phyloP scores from a whole-genome alignment of 2,888 invertebrate species.

The Hetaerina titia region DNA sequence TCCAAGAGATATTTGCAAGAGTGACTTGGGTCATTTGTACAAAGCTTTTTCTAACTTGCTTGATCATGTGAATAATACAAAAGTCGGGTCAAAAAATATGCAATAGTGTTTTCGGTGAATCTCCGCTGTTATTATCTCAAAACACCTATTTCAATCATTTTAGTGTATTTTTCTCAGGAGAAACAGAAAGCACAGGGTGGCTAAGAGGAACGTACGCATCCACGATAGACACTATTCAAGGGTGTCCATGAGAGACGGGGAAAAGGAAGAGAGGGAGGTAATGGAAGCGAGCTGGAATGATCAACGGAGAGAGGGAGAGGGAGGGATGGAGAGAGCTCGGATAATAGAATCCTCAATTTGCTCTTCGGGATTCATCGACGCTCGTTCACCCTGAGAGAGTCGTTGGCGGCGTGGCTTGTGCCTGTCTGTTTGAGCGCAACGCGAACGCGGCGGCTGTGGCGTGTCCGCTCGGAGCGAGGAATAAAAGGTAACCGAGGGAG shows the following conservation, averaged over 20 bases:
- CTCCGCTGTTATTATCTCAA: too few species aligned
- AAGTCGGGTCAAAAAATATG: too few species aligned
- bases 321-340: not conserved
- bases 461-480: not conserved
- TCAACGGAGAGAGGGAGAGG: too few species aligned
- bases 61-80: too few species aligned
- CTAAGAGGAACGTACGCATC: not conserved
- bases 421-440: not conserved
- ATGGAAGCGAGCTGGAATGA: not conserved
- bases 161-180: not conserved
- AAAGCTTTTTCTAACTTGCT: too few species aligned
- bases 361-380: not conserved
- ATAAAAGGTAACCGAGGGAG: not conserved
- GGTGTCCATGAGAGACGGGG: not conserved
- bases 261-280: not conserved
- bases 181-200: not conserved
- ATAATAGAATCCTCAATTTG: not conserved
- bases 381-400: not conserved
- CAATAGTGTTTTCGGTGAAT: too few species aligned
- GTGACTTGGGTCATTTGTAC: too few species aligned
- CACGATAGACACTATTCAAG: not conserved
- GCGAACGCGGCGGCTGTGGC: not conserved
- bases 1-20: too few species aligned
- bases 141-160: too few species aligned
- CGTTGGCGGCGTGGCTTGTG: not conserved